Conservation (phyloP, 2,797 vertebrate species). For the Oryzias sinensis region DNA sequence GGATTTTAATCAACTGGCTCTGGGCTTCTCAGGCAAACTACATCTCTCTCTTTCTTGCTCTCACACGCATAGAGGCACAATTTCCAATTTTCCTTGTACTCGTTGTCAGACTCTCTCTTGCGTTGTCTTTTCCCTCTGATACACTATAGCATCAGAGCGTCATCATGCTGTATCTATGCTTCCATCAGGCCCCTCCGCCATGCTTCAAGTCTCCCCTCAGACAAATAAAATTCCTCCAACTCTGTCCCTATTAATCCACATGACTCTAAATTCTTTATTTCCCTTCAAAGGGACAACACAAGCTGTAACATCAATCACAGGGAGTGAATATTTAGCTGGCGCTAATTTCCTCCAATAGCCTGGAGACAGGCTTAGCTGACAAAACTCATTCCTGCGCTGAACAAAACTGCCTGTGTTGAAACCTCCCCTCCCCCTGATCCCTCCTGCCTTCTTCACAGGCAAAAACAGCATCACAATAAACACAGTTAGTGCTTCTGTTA, state of each 20-base stretch:
- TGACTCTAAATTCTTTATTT: constrained; percentile 80
- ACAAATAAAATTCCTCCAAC: constrained; percentile 63
- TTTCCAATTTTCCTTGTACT: constrained; percentile 65
- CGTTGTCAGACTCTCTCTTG: constrained; percentile 62
- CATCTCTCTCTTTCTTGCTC: constrained; percentile 56
- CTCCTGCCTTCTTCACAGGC: constrained; percentile 66
- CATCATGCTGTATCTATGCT: constrained; percentile 65
- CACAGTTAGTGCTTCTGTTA: constrained; percentile 76
- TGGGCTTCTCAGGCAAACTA: constrained; percentile 72
- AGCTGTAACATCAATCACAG: constrained; percentile 82
- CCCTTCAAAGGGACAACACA: constrained; percentile 79
- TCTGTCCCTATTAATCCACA: constrained; percentile 78
- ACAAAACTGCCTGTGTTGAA: constrained; percentile 78
- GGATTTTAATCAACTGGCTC: constrained; percentile 78
- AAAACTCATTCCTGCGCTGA: constrained; percentile 81
- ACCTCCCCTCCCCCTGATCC: constrained; percentile 66
- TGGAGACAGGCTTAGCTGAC: constrained; percentile 82
- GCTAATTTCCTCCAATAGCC: constrained; percentile 84
- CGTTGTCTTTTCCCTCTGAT: constrained; percentile 60
- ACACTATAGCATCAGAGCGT: constrained; percentile 55
- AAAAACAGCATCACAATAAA: constrained; percentile 77
- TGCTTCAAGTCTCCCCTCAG: constrained; percentile 64
- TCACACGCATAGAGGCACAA: constrained; percentile 38
- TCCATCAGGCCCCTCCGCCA: constrained; percentile 68
- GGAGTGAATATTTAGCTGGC: constrained; percentile 82